Conservation (phyloP, 2,113 vertebrate species). For the Procapra przewalskii region DNA sequence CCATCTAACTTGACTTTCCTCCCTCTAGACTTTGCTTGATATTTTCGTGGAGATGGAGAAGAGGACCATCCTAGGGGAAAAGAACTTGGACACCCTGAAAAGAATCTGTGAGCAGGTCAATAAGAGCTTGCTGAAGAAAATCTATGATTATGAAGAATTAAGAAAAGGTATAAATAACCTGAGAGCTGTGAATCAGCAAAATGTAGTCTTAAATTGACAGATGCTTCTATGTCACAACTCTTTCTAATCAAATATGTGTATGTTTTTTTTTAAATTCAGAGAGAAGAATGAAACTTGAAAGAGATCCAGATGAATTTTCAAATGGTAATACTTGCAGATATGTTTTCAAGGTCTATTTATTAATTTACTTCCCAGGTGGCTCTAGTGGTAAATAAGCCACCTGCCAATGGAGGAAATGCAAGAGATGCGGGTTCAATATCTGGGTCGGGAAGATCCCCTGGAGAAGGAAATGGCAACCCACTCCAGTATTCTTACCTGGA, state of each 20-base stretch:
- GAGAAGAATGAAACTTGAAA: constrained; percentile 44
- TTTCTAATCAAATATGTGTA: constrained; percentile 35
- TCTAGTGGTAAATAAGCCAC: background rate
- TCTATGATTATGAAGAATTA: constrained; percentile 71
- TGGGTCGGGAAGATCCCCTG: background rate
- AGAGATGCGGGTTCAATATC: too few relatives aligned
- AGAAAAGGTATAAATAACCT: constrained; percentile 36
- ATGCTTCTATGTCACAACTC: background rate
- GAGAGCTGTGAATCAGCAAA: background rate
- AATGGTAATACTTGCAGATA: constrained; percentile 54
- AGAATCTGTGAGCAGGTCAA: constrained; percentile 65
- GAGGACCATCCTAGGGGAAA: constrained; percentile 69
- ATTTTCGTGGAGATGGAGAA: constrained; percentile 84
- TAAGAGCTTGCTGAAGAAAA: constrained; percentile 70
- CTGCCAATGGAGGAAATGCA: too few relatives aligned
- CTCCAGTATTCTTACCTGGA: background rate
- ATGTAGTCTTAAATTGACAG: background rate
- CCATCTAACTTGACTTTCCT: background rate
- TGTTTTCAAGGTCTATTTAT: background rate
- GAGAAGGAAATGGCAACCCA: background rate
- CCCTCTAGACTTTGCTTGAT: constrained; percentile 75
- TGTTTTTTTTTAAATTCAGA: constrained; percentile 2
- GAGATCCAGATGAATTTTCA: background rate
- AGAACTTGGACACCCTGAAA: constrained; percentile 71
- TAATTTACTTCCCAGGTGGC: background rate